These are phyloP conservation scores for Amia ocellicauda DNA, from an alignment of 2,113 vertebrate species.

Conservation along the genomic window DNA sequence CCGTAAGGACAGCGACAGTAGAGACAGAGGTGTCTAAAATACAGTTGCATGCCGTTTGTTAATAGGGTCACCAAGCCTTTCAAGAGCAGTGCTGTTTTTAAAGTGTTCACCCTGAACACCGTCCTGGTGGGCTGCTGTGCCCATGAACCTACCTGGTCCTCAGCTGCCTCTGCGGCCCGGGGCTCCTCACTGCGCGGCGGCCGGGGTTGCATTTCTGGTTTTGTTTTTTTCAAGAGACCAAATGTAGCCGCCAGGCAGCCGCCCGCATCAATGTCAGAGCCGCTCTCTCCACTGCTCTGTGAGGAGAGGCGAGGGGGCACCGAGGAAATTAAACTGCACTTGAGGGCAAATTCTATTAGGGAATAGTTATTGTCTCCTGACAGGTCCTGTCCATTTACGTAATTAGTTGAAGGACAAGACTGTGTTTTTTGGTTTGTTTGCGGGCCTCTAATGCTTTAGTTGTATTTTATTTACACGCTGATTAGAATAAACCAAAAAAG, in stretches of 20 bases:
- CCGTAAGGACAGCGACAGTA: too few species aligned
- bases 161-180: too few species aligned
- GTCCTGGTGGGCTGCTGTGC: neutral
- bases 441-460: too few species aligned
- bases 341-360: constrained; percentile 97
- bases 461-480: too few species aligned
- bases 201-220: neutral
- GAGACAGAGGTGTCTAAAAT: too few species aligned
- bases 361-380: constrained; percentile 81
- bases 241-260: constrained; percentile 12
- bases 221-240: neutral
- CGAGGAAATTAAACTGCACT: constrained; percentile 97
- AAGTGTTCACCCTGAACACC: too few species aligned
- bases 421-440: too few species aligned
- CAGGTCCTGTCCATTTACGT: constrained; percentile 88
- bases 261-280: constrained; percentile 22
- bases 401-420: constrained; percentile 72
- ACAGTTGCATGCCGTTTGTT: too few species aligned
- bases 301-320: constrained; percentile 53
- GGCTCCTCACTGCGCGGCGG: too few species aligned
- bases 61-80: too few species aligned
- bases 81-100: too few species aligned
- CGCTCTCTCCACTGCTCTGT: constrained; percentile 26
- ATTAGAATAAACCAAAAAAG: constrained; percentile 61
- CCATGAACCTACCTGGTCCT: too few species aligned